Evolutionary conservation across 2,888 invertebrate species (phyloP).

Genomic region (Dryobota labecula): DNA sequence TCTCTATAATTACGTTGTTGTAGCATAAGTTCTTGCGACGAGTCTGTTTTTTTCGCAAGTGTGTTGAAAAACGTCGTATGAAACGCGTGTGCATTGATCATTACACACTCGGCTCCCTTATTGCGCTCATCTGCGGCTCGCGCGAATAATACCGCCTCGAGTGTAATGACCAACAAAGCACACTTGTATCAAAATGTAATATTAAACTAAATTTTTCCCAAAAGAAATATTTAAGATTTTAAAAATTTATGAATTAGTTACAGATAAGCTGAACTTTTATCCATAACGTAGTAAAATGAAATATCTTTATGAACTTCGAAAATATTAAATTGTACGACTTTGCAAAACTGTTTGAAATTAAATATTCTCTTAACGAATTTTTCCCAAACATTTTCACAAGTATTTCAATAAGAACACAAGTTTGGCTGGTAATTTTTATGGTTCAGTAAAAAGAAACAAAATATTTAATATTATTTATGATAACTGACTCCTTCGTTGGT

Average conservation of each 20-base stretch:
- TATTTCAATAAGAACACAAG: conserved; percentile 75
- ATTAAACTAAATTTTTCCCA: background rate
- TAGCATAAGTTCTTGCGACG: too few relatives aligned
- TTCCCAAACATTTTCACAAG: conserved; percentile 76
- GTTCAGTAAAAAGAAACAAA: background rate
- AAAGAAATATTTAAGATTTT: conserved; percentile 59
- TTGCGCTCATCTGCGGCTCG: too few relatives aligned
- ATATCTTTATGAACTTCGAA: conserved; percentile 80
- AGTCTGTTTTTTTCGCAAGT: too few relatives aligned
- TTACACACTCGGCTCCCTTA: too few relatives aligned
- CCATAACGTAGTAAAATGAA: conserved; percentile 79
- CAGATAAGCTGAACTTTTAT: conserved; percentile 72
- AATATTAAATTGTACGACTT: conserved; percentile 77
- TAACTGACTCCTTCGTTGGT: too few relatives aligned
- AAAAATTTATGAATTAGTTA: conserved; percentile 70
- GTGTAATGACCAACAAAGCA: too few relatives aligned
- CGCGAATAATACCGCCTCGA: too few relatives aligned
- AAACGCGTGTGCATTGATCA: too few relatives aligned
- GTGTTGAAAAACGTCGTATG: too few relatives aligned
- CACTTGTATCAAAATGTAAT: too few relatives aligned
- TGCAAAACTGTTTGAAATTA: conserved; percentile 75
- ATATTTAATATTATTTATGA: background rate
- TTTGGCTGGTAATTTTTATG: conserved; percentile 26
- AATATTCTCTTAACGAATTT: conserved; percentile 76
- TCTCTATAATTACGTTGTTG: too few relatives aligned